Percentiles rank a stretch among this genome's conserved stretches.
These are phyloP conservation scores for Idris sp. DNA, from an alignment of 1,140 invertebrate species.

Conservation along the genomic window DNA sequence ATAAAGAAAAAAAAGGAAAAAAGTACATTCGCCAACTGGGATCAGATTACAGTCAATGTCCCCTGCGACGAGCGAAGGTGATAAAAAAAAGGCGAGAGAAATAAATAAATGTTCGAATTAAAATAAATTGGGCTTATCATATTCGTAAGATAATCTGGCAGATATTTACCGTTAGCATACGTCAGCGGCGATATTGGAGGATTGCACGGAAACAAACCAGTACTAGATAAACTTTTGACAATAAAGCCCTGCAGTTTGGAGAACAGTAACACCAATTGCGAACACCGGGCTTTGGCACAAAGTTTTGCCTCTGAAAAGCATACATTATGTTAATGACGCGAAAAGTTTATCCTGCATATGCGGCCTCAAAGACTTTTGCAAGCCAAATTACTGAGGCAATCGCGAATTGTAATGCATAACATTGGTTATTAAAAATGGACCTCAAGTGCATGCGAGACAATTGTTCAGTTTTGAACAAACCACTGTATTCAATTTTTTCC, in stretches of 20 bases:
- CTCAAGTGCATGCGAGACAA: slow-evolving; percentile 21
- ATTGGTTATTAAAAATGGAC: slow-evolving; percentile 31
- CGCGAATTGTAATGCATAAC: slow-evolving; percentile 21
- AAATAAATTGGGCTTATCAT: slow-evolving; percentile 51
- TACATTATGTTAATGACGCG: slow-evolving; percentile 51
- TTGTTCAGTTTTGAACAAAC: slow-evolving; percentile 20
- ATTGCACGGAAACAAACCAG: slow-evolving; percentile 74
- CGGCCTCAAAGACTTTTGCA: slow-evolving; percentile 44
- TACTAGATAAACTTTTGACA: slow-evolving; percentile 67
- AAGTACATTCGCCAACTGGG: slow-evolving; percentile 39
- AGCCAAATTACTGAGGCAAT: slow-evolving; percentile 45
- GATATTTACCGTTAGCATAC: slow-evolving; percentile 74
- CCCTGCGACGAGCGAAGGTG: slow-evolving; percentile 15
- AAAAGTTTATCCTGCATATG: slow-evolving; percentile 40
- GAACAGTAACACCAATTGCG: slow-evolving; percentile 74
- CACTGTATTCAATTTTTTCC: slow-evolving; percentile 1
- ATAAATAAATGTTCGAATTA: slow-evolving; percentile 46
- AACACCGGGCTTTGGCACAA: slow-evolving; percentile 66
- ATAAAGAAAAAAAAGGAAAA: too few relatives aligned
- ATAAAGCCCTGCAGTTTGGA: slow-evolving; percentile 73
- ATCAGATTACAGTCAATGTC: slow-evolving; percentile 44
- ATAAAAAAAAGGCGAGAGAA: slow-evolving; percentile 9
- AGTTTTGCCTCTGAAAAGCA: slow-evolving; percentile 70
- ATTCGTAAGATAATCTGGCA: slow-evolving; percentile 36
- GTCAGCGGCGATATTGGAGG: slow-evolving; percentile 72